Conservation (phyloP, 2,888 invertebrate genomes). For the Synergus itoensis region DNA sequence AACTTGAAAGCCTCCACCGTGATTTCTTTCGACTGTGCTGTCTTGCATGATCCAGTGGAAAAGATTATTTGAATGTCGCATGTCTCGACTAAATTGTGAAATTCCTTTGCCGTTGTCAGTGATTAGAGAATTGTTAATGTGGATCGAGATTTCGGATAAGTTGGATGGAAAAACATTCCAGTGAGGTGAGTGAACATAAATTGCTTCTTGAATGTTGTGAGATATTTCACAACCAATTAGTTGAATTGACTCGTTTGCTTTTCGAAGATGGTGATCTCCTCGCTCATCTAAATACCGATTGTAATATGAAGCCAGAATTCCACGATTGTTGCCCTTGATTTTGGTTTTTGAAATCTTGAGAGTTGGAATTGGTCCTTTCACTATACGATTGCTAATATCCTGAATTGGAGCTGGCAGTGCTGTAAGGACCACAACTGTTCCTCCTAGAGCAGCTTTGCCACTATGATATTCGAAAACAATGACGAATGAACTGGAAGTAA, state of each 20-base stretch:
- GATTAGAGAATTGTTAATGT: slow-evolving; percentile 91
- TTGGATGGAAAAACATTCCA: slow-evolving; percentile 93
- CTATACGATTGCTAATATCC: slow-evolving; percentile 85
- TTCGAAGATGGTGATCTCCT: slow-evolving; percentile 91
- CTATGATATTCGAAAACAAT: slow-evolving; percentile 89
- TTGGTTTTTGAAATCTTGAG: slow-evolving; percentile 85
- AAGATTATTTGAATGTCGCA: slow-evolving; percentile 96
- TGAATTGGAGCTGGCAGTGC: slow-evolving; percentile 86
- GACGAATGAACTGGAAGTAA: slow-evolving; percentile 90
- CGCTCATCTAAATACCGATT: slow-evolving; percentile 92
- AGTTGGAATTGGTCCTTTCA: slow-evolving; percentile 89
- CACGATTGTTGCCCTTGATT: slow-evolving; percentile 89
- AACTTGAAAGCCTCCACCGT: slow-evolving; percentile 89
- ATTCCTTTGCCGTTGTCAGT: slow-evolving; percentile 93
- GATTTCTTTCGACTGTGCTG: slow-evolving; percentile 91
- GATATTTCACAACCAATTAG: slow-evolving; percentile 89
- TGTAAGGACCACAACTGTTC: slow-evolving; percentile 88
- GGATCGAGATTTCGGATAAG: slow-evolving; percentile 93
- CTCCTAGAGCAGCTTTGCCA: slow-evolving; percentile 88
- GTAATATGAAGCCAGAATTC: slow-evolving; percentile 91
- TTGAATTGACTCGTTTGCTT: slow-evolving; percentile 92
- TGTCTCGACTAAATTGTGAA: slow-evolving; percentile 93
- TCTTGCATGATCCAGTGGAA: slow-evolving; percentile 96
- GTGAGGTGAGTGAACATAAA: slow-evolving; percentile 90
- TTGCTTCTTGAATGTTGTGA: slow-evolving; percentile 88